Base-by-base conservation (phyloP, 2,113 vertebrate genomes). In the Leptosomus discolor region DNA sequence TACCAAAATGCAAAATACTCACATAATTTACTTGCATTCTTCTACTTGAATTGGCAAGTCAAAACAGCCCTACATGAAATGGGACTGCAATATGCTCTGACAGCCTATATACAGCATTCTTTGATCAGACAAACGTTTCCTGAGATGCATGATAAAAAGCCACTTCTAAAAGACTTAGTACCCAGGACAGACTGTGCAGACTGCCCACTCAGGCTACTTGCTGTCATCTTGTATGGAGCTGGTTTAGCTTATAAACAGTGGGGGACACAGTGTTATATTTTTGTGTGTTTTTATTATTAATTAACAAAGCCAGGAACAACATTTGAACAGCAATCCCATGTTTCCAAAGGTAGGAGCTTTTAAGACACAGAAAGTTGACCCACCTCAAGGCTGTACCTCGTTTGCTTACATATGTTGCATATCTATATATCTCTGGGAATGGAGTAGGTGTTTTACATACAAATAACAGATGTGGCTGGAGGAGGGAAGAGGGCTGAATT, bases 1-100 rank as follows among this genome's bases (percentile, higher is more conserved):
- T 67, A 83, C 23, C 39, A 39, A 91, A 92, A 80, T 57, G 18
- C 32, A 88, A 92, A 96, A 74, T 83, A 45, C 26, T 95, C 29
- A 8, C 75, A 71, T 85, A 74, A 76, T 78, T 93, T 85, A 87
- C 63, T 95, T 71, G 46, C 26, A 60, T 94, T 92, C 58, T 92
- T 95, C 70, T 91, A 43, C 92, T 86, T 90, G 39, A 95, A 9
- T 80, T 91, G 58, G 41, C 46, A 88, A 89, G 79, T 93, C 82
- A 91, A 89, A 97, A 90, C 80, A 94, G 14, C 23, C 58, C 11
- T 80, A 53, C 2, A 3, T 46, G 63, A 92, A 89, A 91, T 18
- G 10, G 56, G 58, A 41, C 20, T 82, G 67, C 64, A 74, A 15
- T 94, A 34, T 87, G 39, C 39, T 85, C 60, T 90, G 83, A 39